These are phyloP conservation scores for Parnassius glacialis DNA, from an alignment of 2,888 invertebrate species.

Conservation along the genomic window DNA sequence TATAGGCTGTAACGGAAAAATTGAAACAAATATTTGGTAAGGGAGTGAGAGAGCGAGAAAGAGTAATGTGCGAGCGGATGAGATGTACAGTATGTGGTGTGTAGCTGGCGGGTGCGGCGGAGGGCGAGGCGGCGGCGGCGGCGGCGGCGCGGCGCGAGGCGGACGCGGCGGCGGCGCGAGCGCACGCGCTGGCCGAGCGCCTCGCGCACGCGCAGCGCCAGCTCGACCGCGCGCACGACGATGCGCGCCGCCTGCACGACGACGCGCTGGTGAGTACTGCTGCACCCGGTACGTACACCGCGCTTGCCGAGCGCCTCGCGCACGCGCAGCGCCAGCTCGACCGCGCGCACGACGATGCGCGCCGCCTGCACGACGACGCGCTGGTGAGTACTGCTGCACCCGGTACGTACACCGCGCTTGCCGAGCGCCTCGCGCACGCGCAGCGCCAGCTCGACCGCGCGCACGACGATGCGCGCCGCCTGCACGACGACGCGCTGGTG, in stretches of 20 bases:
- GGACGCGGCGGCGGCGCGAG: conserved; percentile 61
- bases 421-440: conserved; percentile 79
- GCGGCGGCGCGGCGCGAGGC: conserved; percentile 66
- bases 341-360: no score
- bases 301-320: no score
- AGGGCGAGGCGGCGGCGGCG: conserved; percentile 49
- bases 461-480: conserved; percentile 51
- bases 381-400: no score
- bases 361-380: no score
- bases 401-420: conserved; percentile 78
- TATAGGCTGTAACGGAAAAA: no score
- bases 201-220: conserved; percentile 74
- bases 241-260: conserved; percentile 68
- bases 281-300: conserved; percentile 35
- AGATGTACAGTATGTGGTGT: conserved; percentile 19
- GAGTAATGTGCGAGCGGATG: no score
- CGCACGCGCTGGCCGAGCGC: conserved; percentile 62
- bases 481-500: conserved; percentile 57
- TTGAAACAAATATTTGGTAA: no score
- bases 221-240: conserved; percentile 68
- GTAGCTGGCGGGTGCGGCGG: conserved; percentile 53
- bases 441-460: conserved; percentile 45
- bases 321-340: no score
- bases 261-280: conserved; percentile 75
- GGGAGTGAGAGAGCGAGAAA: no score